Evolutionary conservation across 1,140 invertebrate species (phyloP), one percentile per base, ranked within the genome.

Genomic region (Delia radicum): DNA sequence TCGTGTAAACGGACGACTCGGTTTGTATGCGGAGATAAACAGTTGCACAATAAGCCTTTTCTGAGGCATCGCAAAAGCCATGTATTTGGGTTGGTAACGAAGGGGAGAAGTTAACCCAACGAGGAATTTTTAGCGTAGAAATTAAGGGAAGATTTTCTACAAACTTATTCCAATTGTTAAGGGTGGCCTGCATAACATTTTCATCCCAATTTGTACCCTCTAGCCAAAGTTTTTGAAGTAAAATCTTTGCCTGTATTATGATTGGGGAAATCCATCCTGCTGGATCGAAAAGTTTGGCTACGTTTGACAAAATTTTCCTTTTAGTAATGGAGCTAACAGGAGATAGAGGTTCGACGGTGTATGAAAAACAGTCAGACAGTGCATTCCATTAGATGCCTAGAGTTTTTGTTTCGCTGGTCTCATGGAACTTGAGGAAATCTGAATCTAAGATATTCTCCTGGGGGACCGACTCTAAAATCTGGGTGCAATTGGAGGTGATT

Each of bases 111-210:
- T 13, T 10, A 10, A 37, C 33, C 10, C 10, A 37, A 10, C 33
- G 33, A 13, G 33, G 33, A 37, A 37, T 37, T 37, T 37, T 37
- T 37, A 37, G 10, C 2, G 2, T 8, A 5, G 2, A 8, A 2
- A 37, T 37, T 12, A 12, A 12, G 33, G 33, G 33, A 10, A 12
- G 15, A 10, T 37, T 13, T 8, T 37, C 33, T 37, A 37, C 12
- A 29, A 69, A 69, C n/a, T 12, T 3, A 42, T 46, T 31, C 73
- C 26, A 78, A 75, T 26, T 77, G 24, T 2, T 78, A 77, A 61
- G 79, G n/a, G 65, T 33, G 8, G 2, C 18, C 18, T 12, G 65
- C 21, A 31, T 69, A n/a, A 69, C 24, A n/a, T 29, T 69, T 31
- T 69, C 65, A 29, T 69, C 28, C 65, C 65, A 69, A 21, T 69